Conservation (phyloP, 2,888 invertebrate genomes). For the Oxytorus armatus region DNA sequence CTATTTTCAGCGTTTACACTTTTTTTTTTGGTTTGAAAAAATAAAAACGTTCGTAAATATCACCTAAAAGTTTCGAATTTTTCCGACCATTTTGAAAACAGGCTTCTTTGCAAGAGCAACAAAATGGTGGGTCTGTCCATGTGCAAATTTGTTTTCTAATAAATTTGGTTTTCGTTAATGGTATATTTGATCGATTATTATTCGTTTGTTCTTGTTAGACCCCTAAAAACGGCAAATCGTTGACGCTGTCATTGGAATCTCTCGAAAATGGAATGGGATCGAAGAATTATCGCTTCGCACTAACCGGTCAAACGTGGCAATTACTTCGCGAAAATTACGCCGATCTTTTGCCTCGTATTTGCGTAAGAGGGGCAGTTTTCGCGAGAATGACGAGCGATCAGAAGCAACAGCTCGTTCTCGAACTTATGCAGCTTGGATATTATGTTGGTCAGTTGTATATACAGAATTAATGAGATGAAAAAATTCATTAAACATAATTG, state of each 20-base stretch:
- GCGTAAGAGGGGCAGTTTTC: conserved; percentile 90
- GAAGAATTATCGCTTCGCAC: conserved; percentile 85
- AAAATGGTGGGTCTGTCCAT: too few species aligned
- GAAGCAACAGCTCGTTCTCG: conserved; percentile 91
- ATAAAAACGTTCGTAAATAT: too few species aligned
- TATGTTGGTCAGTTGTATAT: conserved; percentile 86
- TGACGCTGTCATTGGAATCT: conserved; percentile 72
- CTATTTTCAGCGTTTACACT: too few species aligned
- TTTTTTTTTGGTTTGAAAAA: too few species aligned
- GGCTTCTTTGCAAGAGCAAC: too few species aligned
- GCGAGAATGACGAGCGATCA: conserved; percentile 94
- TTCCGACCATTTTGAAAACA: too few species aligned
- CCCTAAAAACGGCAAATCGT: conserved; percentile 60
- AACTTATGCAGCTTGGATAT: conserved; percentile 89
- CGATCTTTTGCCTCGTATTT: conserved; percentile 89
- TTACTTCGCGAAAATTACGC: conserved; percentile 89
- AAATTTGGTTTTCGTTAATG: neutral
- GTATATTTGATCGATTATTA: conserved; percentile 3
- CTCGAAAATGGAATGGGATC: conserved; percentile 74
- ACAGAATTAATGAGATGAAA: neutral
- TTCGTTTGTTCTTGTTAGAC: too few species aligned
- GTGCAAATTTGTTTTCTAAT: too few species aligned
- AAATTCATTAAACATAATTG: neutral
- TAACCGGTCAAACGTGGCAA: conserved; percentile 92
- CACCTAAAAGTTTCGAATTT: too few species aligned